These are phyloP conservation scores for Lasioglossum marginatum DNA, from an alignment of 2,888 invertebrate species.

Conservation along the genomic window DNA sequence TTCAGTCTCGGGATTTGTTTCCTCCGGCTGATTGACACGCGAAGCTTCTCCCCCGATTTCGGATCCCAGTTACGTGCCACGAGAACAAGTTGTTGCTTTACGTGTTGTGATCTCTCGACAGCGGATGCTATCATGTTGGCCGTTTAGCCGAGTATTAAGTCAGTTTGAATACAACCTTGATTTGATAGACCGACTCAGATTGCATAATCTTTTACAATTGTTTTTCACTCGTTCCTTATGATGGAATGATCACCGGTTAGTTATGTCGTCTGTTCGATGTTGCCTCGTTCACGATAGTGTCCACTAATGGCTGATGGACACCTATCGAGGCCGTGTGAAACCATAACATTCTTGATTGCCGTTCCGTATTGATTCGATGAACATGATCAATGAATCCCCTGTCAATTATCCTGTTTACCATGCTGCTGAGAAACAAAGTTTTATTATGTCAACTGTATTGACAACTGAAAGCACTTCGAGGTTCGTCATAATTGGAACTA, in stretches of 20 bases:
- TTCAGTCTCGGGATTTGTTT: constrained; percentile 41
- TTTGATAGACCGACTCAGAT: neutral
- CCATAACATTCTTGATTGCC: neutral
- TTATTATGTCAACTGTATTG: neutral
- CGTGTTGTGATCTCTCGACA: neutral
- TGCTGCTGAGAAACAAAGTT: neutral
- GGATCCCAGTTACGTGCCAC: neutral
- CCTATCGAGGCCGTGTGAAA: neutral
- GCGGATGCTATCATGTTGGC: neutral
- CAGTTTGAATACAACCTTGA: neutral
- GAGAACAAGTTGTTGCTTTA: constrained; percentile 16
- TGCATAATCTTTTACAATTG: neutral
- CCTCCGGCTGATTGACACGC: constrained; percentile 32
- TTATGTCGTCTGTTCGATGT: neutral
- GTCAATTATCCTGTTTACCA: neutral
- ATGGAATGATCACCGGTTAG: neutral
- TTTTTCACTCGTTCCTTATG: neutral
- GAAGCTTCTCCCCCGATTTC: constrained; percentile 2
- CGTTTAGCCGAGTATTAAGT: neutral
- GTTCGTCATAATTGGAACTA: neutral
- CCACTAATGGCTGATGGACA: neutral
- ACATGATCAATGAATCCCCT: neutral
- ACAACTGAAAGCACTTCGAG: neutral
- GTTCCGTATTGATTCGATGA: neutral
- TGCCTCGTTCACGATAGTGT: neutral